A percentile compares a stretch with the other conserved stretches of the same genome.
Evolutionary conservation across 1,140 invertebrate species (phyloP).

Genomic region (Berghia stephanieae): DNA sequence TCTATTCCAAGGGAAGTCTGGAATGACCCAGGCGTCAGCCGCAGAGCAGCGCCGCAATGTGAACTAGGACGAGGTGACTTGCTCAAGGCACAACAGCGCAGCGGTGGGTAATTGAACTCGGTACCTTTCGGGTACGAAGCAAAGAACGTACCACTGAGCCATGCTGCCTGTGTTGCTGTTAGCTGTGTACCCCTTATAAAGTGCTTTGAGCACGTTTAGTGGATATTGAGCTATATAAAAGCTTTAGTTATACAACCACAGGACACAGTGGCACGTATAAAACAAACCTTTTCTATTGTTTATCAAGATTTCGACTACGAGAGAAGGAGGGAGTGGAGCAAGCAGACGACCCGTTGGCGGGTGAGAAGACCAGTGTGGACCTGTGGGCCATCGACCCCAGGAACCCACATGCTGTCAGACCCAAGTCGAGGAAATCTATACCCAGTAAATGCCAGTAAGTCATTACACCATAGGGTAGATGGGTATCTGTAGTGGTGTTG

Average conservation of each 20-base stretch:
- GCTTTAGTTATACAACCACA: too few relatives aligned
- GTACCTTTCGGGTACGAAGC: too few relatives aligned
- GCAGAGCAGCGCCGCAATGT: too few relatives aligned
- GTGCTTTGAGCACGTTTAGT: background rate
- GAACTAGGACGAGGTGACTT: too few relatives aligned
- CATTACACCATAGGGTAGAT: background rate
- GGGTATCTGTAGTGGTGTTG: background rate
- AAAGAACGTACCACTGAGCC: too few relatives aligned
- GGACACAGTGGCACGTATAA: too few relatives aligned
- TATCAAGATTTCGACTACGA: slow-evolving; percentile 15
- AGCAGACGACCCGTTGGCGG: background rate
- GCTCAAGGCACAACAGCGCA: too few relatives aligned
- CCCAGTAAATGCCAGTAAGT: slow-evolving; percentile 63
- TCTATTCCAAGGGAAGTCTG: too few relatives aligned
- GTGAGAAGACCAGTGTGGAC: slow-evolving; percentile 30
- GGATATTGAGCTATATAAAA: background rate
- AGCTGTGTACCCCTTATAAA: too few relatives aligned
- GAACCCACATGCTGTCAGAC: slow-evolving; percentile 53
- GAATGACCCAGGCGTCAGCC: too few relatives aligned
- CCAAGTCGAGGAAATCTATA: slow-evolving; percentile 56
- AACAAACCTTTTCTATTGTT: background rate
- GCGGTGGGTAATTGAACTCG: too few relatives aligned
- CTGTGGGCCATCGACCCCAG: slow-evolving; percentile 52
- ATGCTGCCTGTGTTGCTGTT: too few relatives aligned
- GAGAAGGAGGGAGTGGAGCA: background rate